A percentile compares a stretch with the other conserved stretches of the same genome.
Evolutionary conservation across 2,888 invertebrate genomes (phyloP).

Genomic region (Caenorhabditis imperialis): DNA sequence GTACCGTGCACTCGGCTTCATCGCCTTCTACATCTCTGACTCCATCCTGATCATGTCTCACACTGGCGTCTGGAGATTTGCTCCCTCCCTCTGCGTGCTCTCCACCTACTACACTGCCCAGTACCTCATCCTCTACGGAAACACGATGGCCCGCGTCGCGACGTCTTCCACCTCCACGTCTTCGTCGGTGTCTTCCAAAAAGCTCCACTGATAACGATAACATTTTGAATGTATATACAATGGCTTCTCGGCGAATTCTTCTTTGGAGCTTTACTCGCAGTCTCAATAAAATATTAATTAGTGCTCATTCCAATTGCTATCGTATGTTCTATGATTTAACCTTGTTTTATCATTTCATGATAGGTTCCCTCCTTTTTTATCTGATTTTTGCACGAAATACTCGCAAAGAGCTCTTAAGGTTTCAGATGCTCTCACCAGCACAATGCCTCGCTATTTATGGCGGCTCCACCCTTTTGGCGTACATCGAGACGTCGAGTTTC

Average conservation of each 20-base stretch:
- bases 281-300: too few relatives aligned
- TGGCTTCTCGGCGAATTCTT: not conserved
- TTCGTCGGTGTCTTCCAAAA: too few relatives aligned
- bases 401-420: too few relatives aligned
- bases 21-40: slow-evolving; percentile 70
- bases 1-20: slow-evolving; percentile 51
- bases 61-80: slow-evolving; percentile 59
- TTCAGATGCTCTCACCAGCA: slow-evolving; percentile 46
- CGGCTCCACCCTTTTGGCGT: slow-evolving; percentile 42
- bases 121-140: slow-evolving; percentile 61
- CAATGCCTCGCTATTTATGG: slow-evolving; percentile 53
- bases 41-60: slow-evolving; percentile 69
- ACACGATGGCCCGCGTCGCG: slow-evolving; percentile 8
- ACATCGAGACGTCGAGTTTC: slow-evolving; percentile 46
- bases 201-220: too few relatives aligned
- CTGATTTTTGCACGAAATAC: too few relatives aligned
- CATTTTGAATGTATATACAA: not conserved
- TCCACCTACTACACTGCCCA: slow-evolving; percentile 71
- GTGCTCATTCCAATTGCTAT: too few relatives aligned
- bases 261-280: too few relatives aligned
- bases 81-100: slow-evolving; percentile 58
- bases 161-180: too few relatives aligned
- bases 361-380: too few relatives aligned
- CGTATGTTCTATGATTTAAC: too few relatives aligned
- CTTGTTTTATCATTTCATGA: too few relatives aligned